Evolutionary conservation across 2,113 vertebrate species (phyloP), one percentile per base, ranked within the genome.

Genomic region (Brachyhypopomus gauderio): DNA sequence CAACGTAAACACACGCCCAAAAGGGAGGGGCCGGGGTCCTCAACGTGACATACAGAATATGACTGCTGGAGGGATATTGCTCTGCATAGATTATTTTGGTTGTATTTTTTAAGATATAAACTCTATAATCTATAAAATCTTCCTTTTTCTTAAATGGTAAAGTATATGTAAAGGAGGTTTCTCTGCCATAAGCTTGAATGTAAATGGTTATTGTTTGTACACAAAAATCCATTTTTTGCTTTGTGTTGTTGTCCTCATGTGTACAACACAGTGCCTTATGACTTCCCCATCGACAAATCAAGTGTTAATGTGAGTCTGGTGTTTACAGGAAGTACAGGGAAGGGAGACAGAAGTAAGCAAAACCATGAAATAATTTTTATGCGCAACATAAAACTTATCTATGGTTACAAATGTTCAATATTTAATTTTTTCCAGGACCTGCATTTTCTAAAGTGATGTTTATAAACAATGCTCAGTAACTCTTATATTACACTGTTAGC

Each of bases 241-340:
- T 36, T 20, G 19, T 27, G 20, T 16, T 34, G 34, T 36, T 67
- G 64, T 67, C 41, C 34, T 70, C 41, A 22, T 38, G 36, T 17
- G 30, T 41, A 34, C 36, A 41, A 38, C 19, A 22, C 34, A 11
- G 48, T 17, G 64, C 25, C 58, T 82, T 48, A 22, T 67, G n/a
- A 83, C 69, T 73, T 78, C 62, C 75, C 66, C 81, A 59, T 83
- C 75, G 69, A 60, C 64, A 48, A 66, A 73, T 67, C 22, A 60
- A 64, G 23, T 20, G 70, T 20, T 62, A 36, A 64, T 41, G 30
- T 27, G 66, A 75, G 30, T 8, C 45, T 36, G 58, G 52, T 36
- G 20, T 80, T 60, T 52, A 73, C 58, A 72, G 78, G 12, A 74
- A 63, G 23, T 63, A 7, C 48, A 12, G 36, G 11, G 12, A 73